These are phyloP conservation scores for Psittacula echo DNA, from an alignment of 2,797 vertebrate species.

Conservation along the genomic window DNA sequence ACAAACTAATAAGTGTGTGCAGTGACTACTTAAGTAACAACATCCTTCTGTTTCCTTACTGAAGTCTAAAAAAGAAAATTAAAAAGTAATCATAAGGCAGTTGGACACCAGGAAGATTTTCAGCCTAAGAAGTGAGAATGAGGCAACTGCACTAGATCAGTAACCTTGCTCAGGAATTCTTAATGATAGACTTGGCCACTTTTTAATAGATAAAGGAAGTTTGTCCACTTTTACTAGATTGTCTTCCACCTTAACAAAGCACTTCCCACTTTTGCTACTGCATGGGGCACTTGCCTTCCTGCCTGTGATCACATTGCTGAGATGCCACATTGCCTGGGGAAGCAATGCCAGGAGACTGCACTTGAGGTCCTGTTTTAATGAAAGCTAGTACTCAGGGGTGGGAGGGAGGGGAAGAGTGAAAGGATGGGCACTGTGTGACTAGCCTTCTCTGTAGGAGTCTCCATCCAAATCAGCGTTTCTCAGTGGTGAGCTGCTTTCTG, in stretches of 20 bases:
- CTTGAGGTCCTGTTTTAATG: neutral
- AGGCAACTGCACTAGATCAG: neutral
- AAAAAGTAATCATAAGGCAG: neutral
- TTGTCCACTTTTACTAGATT: neutral
- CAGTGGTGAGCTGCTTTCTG: neutral
- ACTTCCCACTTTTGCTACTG: neutral
- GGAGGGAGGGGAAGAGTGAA: neutral
- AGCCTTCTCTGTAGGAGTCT: neutral
- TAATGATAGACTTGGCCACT: neutral
- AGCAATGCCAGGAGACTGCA: neutral
- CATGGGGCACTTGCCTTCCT: neutral
- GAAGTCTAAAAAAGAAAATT: neutral
- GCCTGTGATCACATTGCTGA: neutral
- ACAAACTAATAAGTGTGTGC: conserved; percentile 72
- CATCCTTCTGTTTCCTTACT: conserved; percentile 30
- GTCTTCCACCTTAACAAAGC: neutral
- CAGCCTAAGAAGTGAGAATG: neutral
- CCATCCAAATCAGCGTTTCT: neutral
- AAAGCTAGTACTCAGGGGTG: neutral
- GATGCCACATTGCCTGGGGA: neutral
- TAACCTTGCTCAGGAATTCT: neutral
- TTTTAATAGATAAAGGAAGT: neutral
- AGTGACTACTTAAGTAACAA: conserved; percentile 60
- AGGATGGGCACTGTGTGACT: neutral
- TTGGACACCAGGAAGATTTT: neutral